A percentile compares a stretch with the other conserved stretches of the same genome.
phyloP scores from a whole-genome alignment of 2,797 vertebrate species.

The Fundulus diaphanus region DNA sequence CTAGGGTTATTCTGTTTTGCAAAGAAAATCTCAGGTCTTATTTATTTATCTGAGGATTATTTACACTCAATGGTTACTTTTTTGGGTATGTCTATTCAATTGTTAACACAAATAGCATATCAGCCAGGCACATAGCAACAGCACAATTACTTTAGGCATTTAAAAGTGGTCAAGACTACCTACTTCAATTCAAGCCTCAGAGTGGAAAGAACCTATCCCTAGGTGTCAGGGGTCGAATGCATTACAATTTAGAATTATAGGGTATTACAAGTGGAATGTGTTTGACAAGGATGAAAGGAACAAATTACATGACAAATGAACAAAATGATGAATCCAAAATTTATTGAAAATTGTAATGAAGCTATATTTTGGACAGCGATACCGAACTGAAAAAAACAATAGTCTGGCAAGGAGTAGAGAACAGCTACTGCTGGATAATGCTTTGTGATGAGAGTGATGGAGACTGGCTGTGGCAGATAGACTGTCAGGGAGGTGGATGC shows the following conservation, averaged over 20 bases:
- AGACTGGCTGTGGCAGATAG: neutral
- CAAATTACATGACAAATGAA: neutral
- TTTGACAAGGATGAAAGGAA: neutral
- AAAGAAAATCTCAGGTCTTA: neutral
- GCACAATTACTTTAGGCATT: neutral
- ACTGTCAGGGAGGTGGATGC: constrained; percentile 7
- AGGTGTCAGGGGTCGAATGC: too few relatives aligned
- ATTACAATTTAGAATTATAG: neutral
- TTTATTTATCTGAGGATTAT: neutral
- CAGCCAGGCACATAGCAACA: neutral
- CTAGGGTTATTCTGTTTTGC: neutral
- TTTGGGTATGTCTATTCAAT: neutral
- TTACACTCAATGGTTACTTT: neutral
- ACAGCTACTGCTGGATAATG: neutral
- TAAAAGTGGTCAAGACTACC: too few relatives aligned
- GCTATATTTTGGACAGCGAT: neutral
- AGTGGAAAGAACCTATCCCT: neutral
- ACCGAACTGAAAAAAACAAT: neutral
- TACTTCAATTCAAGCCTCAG: too few relatives aligned
- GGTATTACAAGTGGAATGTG: neutral
- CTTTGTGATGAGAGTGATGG: constrained; percentile 8
- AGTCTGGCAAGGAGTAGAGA: neutral
- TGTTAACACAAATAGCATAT: neutral
- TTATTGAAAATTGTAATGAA: neutral
- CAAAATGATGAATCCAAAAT: neutral